A percentile compares a stretch with the other conserved stretches of the same genome.
Evolutionary conservation across 2,113 vertebrate species (phyloP).

Genomic region (Pterocles orientalis): DNA sequence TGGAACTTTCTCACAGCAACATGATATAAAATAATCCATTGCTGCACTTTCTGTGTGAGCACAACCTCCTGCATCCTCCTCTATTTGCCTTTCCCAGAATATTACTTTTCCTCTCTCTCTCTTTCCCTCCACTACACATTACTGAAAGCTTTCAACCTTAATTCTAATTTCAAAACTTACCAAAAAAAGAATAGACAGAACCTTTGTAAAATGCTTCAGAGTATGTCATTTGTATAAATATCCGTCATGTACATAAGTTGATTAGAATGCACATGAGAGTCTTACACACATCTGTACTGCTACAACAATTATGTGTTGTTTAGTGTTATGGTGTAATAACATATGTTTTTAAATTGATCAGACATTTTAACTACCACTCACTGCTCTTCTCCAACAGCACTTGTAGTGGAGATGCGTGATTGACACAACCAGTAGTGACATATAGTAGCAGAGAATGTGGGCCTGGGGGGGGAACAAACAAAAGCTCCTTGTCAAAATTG

Average conservation of each 20-base stretch:
- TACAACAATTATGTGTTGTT: not conserved
- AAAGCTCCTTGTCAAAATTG: constrained; percentile 26
- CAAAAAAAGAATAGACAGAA: not conserved
- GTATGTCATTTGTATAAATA: not conserved
- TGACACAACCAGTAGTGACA: constrained; percentile 29
- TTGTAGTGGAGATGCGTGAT: not conserved
- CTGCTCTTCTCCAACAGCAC: not conserved
- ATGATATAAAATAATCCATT: not conserved
- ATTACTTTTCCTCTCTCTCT: not conserved
- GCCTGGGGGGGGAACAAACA: constrained; percentile 14
- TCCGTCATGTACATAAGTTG: not conserved
- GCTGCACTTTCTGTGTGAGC: not conserved
- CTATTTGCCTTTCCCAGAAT: not conserved
- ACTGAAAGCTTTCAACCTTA: not conserved
- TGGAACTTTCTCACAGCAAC: not conserved
- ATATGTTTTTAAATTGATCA: constrained; percentile 11
- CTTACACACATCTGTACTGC: not conserved
- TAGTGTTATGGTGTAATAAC: not conserved
- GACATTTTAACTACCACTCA: constrained; percentile 18
- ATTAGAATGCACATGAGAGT: not conserved
- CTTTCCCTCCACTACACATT: not conserved
- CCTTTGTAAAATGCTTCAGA: not conserved
- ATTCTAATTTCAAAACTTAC: not conserved
- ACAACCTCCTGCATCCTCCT: not conserved
- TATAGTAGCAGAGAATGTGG: not conserved